Conservation (phyloP, 2,888 invertebrate species). For the Eilema depressum region DNA sequence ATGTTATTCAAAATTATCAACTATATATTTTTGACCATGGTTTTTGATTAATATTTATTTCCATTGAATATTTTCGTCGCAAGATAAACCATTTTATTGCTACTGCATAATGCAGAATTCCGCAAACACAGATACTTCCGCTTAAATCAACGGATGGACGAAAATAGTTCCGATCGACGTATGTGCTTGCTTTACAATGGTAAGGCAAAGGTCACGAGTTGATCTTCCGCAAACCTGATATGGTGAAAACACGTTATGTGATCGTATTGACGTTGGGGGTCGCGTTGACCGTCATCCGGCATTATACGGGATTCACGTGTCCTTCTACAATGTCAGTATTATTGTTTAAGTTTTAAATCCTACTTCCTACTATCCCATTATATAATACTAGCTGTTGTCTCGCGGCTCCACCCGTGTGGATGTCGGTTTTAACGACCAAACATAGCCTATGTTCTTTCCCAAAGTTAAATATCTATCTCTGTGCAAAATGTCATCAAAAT, state of each 20-base stretch:
- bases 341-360: constrained; percentile 11
- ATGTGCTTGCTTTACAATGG: constrained; percentile 21
- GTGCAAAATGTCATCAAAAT: too few relatives aligned
- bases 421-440: too few relatives aligned
- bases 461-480: too few relatives aligned
- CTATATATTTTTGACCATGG: neutral
- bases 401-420: too few relatives aligned
- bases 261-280: constrained; percentile 26
- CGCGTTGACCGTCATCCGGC: constrained; percentile 30
- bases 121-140: neutral
- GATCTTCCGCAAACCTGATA: constrained; percentile 48
- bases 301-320: constrained; percentile 42
- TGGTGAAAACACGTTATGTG: constrained; percentile 50
- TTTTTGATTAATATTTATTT: neutral
- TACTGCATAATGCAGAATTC: constrained; percentile 8
- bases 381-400: too few relatives aligned
- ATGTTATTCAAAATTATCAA: neutral
- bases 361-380: neutral
- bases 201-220: constrained; percentile 43
- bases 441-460: too few relatives aligned
- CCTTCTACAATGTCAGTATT: constrained; percentile 27
- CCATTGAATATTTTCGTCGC: neutral
- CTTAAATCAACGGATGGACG: constrained; percentile 25
- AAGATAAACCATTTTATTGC: neutral
- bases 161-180: constrained; percentile 36